Base-by-base conservation (phyloP, 2,113 vertebrate species). In the Gymnobelideus leadbeateri region DNA sequence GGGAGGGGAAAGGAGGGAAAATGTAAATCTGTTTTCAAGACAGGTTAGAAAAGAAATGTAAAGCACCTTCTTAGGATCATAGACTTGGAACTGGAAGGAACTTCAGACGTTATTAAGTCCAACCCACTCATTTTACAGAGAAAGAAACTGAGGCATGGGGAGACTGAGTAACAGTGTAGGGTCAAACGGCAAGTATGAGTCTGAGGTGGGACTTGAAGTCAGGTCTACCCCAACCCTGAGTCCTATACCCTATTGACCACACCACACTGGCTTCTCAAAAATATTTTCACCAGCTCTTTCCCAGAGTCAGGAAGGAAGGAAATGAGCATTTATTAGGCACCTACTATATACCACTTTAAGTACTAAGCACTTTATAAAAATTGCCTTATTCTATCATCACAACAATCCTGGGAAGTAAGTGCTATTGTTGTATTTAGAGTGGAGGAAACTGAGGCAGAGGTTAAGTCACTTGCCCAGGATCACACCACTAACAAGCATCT, bases 1-100 rank as follows among this genome's bases (percentile, higher is more conserved):
- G 19, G 68, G 37, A n/a, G 68, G 6, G 24, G 6, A 84, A 37
- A 21, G 37, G 68, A 31, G 61, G 14, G 61, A 23, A 68, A 95
- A 52, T 49, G 77, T 19, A 21, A 91, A 91, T 90, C 92, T 94
- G 90, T 95, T 91, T 94, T 55, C 19, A 14, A 96, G 89, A 95
- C 51, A 94, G 43, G 37, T 84, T 84, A 43, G 43, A 43, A 84
- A 84, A 84, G 37, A 84, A 84, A 84, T 84, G n/a, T 43, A 84
- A 84, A 84, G 5, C 37, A 19, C 68, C 14, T n/a, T 21, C 16
- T 19, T n/a, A 21, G 68, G 11, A n/a, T n/a, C 37, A 77, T 7
- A 19, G 37, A 77, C n/a, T n/a, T 77, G n/a, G 68, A n/a, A n/a
- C 61, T 68, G 61, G 61, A 68, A 68, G 61, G 11, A 68, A 31